phyloP scores from a whole-genome alignment of 1,140 invertebrate genomes.

The Neodiprion lecontei region DNA sequence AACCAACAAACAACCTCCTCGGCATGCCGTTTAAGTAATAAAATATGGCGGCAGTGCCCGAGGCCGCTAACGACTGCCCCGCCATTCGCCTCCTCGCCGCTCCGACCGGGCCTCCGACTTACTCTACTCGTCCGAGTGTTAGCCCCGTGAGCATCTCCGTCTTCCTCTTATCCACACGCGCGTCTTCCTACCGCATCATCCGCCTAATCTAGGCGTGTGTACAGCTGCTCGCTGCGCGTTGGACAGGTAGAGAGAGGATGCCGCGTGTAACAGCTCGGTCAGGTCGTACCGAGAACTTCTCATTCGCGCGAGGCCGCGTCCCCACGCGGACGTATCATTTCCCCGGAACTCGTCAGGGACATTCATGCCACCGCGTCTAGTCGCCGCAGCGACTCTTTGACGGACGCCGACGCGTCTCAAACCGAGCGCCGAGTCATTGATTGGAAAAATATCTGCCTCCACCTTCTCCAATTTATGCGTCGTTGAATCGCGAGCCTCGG shows the following conservation, averaged over 20 bases:
- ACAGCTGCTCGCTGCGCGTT: no score
- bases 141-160: background rate
- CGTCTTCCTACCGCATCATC: no score
- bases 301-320: background rate
- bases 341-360: constrained; percentile 6
- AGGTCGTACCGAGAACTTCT: background rate
- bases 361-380: background rate
- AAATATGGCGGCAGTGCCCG: constrained; percentile 45
- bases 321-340: constrained; percentile 3
- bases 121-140: background rate
- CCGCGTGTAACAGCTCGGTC: background rate
- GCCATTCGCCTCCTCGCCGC: background rate
- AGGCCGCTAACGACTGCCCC: constrained; percentile 21
- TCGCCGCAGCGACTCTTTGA: background rate
- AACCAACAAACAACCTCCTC: constrained; percentile 48
- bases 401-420: background rate
- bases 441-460: background rate
- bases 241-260: no score
- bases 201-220: no score
- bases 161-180: no score
- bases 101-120: background rate
- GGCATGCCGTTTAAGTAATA: constrained; percentile 50
- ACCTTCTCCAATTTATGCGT: background rate
- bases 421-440: background rate
- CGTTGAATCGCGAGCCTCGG: background rate